A percentile compares a stretch with the other conserved stretches of the same genome.
Evolutionary conservation across 1,140 invertebrate species (phyloP).

Genomic region (Pentalonia nigronervosa): DNA sequence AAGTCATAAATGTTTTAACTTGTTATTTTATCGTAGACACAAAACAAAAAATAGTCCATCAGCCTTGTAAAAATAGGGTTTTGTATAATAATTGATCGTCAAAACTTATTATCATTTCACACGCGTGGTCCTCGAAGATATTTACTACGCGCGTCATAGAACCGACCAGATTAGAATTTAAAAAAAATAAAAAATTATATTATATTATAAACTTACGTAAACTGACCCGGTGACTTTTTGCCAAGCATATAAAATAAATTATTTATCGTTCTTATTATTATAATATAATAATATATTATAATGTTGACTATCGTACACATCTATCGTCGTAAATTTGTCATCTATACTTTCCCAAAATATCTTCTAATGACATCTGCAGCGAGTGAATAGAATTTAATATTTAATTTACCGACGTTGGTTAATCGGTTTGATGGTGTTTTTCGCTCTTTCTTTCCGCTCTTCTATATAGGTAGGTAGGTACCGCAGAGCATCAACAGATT

Average conservation of each 20-base stretch:
- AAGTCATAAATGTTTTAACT: neutral
- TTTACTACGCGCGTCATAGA: neutral
- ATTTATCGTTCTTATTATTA: conserved; percentile 21
- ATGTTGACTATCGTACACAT: neutral
- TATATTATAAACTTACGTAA: neutral
- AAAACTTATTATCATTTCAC: conserved; percentile 14
- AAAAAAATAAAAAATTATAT: neutral
- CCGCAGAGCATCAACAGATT: neutral
- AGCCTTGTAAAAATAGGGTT: neutral
- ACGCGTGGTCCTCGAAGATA: neutral
- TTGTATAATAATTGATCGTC: neutral
- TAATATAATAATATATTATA: neutral
- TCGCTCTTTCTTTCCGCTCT: neutral
- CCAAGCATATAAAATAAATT: neutral
- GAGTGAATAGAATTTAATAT: neutral
- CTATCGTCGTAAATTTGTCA: conserved; percentile 17
- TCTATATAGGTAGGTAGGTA: neutral
- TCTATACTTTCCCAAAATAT: conserved; percentile 9
- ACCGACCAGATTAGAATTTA: conserved; percentile 23
- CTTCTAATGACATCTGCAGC: neutral
- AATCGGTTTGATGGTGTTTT: neutral
- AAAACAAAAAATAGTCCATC: neutral
- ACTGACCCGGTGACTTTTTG: neutral
- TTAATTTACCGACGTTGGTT: neutral
- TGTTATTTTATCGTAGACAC: neutral